Evolutionary conservation across 2,888 invertebrate genomes (phyloP), one percentile per base, ranked within the genome.

Genomic region (Calameuta filiformis): DNA sequence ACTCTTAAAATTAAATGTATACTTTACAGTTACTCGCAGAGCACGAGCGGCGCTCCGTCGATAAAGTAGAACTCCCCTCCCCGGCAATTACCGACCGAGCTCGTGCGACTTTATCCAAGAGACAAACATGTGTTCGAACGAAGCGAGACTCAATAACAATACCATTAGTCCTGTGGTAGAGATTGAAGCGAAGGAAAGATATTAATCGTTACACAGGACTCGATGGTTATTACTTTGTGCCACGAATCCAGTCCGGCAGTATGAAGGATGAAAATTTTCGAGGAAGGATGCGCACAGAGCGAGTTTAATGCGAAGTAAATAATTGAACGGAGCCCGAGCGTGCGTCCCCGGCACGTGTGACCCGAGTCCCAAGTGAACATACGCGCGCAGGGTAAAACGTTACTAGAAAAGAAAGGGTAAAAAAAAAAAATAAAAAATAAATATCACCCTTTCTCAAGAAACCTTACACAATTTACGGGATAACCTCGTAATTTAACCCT

Each of bases 271-370:
- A 71, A 9, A 9, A 2, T 71, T 4, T 4, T 34, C 12, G 12
- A 71, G 33, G 1, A 9, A 34, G 69, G 23, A 34, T 15, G 35
- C 15, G 56, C 75, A 11, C 30, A 35, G 0, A 34, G 76, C 77
- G 74, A 81, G 77, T 82, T 23, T 80, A 81, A 81, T 80, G 78
- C 76, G 75, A 81, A 81, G 78, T 82, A 81, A 84, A 83, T 84
- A 84, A 84, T 83, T 83, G 79, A 83, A 80, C 37, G 35, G 11
- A 37, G 74, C 12, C 12, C 74, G 74, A 30, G 35, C 11, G 74
- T 34, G 74, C 23, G 12, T 35, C 1, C 23, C 74, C 33, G 12
- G n/a, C 74, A 35, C 74, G 35, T 23, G 37, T 35, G 34, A 15
- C 23, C 74, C 34, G 30, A 71, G 34, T 33, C 11, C 31, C 15